These are phyloP conservation scores for Myzus persicae DNA, from an alignment of 1,140 invertebrate genomes.

Conservation along the genomic window DNA sequence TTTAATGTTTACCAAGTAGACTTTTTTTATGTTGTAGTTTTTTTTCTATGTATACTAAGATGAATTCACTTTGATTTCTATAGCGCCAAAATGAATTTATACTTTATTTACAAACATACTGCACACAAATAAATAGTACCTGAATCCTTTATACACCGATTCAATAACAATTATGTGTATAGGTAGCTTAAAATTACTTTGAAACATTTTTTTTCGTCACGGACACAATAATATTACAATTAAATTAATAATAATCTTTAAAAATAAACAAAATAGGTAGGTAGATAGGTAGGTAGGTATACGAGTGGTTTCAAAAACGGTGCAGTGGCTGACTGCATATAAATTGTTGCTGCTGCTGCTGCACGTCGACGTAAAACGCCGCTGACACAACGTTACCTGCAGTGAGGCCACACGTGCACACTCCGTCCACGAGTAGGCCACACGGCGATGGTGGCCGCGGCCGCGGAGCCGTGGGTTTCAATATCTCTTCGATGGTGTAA, in stretches of 20 bases:
- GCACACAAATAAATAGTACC: neutral
- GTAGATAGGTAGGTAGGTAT: too few species aligned
- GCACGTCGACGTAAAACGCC: constrained; percentile 31
- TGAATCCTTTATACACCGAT: neutral
- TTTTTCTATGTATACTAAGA: neutral
- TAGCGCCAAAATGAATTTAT: constrained; percentile 19
- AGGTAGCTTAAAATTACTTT: neutral
- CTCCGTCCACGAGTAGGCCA: constrained; percentile 62
- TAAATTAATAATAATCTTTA: neutral
- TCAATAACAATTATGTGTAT: neutral
- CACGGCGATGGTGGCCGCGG: constrained; percentile 60
- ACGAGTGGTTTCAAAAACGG: neutral
- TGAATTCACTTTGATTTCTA: neutral
- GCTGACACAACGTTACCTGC: neutral
- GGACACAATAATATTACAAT: neutral
- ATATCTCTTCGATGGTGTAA: constrained; percentile 84
- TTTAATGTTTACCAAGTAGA: too few species aligned
- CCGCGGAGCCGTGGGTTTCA: constrained; percentile 70
- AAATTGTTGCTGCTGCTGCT: constrained; percentile 19
- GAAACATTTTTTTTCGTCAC: neutral
- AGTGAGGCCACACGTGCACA: constrained; percentile 61
- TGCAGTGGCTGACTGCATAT: constrained; percentile 21
- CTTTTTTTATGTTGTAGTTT: too few species aligned
- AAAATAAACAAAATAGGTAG: neutral
- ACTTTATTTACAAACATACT: constrained; percentile 30